Percentiles rank a stretch among this genome's conserved stretches.
These are phyloP conservation scores for Pagetopsis macropterus DNA, from an alignment of 2,797 vertebrate genomes.

Conservation along the genomic window DNA sequence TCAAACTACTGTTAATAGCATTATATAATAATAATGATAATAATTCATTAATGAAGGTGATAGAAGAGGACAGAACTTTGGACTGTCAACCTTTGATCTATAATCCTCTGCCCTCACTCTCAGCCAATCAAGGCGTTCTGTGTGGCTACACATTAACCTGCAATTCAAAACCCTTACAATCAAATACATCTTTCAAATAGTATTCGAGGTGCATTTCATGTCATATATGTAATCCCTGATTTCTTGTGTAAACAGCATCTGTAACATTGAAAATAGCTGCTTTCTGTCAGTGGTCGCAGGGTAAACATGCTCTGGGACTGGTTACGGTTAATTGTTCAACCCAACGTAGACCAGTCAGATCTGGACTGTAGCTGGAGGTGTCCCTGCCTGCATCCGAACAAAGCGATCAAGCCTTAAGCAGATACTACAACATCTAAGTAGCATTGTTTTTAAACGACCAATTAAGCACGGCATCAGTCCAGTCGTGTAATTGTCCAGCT, in stretches of 20 bases:
- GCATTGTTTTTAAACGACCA: not conserved
- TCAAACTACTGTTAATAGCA: not conserved
- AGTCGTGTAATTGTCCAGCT: slow-evolving; percentile 61
- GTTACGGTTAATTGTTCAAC: slow-evolving; percentile 57
- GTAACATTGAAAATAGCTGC: not conserved
- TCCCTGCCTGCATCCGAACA: slow-evolving; percentile 11
- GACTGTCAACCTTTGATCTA: slow-evolving; percentile 53
- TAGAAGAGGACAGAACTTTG: slow-evolving; percentile 75
- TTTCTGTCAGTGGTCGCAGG: slow-evolving; percentile 25
- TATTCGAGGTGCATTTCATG: rapidly evolving
- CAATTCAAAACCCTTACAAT: slow-evolving; percentile 26
- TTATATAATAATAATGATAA: not conserved
- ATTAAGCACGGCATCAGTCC: slow-evolving; percentile 53
- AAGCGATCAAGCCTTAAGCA: not conserved
- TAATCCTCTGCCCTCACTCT: slow-evolving; percentile 54
- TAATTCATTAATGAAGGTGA: not conserved
- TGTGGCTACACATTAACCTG: slow-evolving; percentile 76
- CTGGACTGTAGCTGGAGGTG: slow-evolving; percentile 62
- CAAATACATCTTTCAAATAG: not conserved
- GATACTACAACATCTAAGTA: not conserved
- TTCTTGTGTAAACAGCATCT: rapidly evolving
- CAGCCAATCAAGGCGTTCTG: slow-evolving; percentile 66
- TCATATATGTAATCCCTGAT: no score
- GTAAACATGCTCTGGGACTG: slow-evolving; percentile 57
- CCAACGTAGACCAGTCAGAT: slow-evolving; percentile 74